Percentiles rank a stretch among this genome's conserved stretches.
These are phyloP conservation scores for Teleopsis dalmanni DNA, from an alignment of 1,140 invertebrate species.

Conservation along the genomic window DNA sequence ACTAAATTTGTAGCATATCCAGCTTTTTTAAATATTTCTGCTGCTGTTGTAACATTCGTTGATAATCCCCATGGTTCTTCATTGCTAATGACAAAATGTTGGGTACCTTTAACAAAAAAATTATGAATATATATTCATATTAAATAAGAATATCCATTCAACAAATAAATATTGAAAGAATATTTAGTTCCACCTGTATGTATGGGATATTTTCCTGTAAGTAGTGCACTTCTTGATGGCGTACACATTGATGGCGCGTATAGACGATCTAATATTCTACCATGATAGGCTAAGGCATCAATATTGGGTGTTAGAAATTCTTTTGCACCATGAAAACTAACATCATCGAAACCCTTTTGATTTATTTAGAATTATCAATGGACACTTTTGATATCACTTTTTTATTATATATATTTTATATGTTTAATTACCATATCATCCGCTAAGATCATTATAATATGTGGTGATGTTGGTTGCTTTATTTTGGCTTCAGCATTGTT, in stretches of 20 bases:
- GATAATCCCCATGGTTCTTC: conserved; percentile 66
- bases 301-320: conserved; percentile 82
- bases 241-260: conserved; percentile 73
- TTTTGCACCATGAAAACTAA: conserved; percentile 79
- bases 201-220: conserved; percentile 79
- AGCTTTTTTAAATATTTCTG: conserved; percentile 63
- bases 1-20: conserved; percentile 78
- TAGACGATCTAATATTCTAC: conserved; percentile 65
- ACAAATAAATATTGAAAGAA: background rate
- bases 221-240: conserved; percentile 65
- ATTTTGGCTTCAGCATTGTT: background rate
- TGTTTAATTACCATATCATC: conserved; percentile 51
- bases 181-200: conserved; percentile 53
- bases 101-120: conserved; percentile 54
- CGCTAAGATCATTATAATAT: conserved; percentile 54
- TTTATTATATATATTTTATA: background rate
- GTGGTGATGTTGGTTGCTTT: conserved; percentile 34
- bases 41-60: conserved; percentile 61
- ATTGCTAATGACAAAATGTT: conserved; percentile 68
- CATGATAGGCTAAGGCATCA: conserved; percentile 70
- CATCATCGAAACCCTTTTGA: conserved; percentile 77
- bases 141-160: too few relatives aligned
- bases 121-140: too few relatives aligned
- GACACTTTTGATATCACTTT: too few relatives aligned
- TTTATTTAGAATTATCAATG: background rate